A percentile compares a stretch with the other conserved stretches of the same genome.
These are phyloP conservation scores for Sminthurinus aureus DNA, from an alignment of 2,888 invertebrate genomes.

Conservation along the genomic window DNA sequence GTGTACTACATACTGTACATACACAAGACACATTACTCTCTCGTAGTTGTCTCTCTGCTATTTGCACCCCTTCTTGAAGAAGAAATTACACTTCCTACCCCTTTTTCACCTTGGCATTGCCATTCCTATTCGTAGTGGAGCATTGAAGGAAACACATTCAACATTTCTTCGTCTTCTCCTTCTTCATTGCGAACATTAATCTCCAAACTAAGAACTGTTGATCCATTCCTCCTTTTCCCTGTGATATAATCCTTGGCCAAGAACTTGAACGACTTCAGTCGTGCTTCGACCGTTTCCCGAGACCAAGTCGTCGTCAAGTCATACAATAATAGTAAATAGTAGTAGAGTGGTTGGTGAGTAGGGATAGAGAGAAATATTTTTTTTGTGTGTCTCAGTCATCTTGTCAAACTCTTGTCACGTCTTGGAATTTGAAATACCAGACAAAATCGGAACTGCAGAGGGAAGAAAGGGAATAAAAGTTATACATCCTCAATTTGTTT, in stretches of 20 bases:
- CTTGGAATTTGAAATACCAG: not conserved
- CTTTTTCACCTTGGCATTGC: slow-evolving; percentile 12
- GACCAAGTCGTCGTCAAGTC: not conserved
- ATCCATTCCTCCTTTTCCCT: slow-evolving; percentile 29
- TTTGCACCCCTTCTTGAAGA: not conserved
- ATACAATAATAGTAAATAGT: not conserved
- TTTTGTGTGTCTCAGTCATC: not conserved
- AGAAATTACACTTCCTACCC: slow-evolving; percentile 22
- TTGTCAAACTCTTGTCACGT: not conserved
- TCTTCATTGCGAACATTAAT: not conserved
- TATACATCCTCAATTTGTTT: no score
- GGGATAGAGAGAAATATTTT: not conserved
- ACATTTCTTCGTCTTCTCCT: no score
- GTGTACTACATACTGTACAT: not conserved
- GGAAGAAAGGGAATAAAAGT: not conserved
- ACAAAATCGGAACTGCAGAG: not conserved
- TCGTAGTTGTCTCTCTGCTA: not conserved
- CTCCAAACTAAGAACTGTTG: not conserved
- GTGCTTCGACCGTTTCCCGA: slow-evolving; percentile 49
- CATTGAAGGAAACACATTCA: not conserved
- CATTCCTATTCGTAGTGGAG: not conserved
- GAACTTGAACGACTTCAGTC: slow-evolving; percentile 57
- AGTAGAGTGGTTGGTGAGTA: not conserved
- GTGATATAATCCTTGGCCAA: slow-evolving; percentile 59
- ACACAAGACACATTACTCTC: not conserved